These are phyloP conservation scores for Coptotermes formosanus DNA, from an alignment of 1,140 invertebrate genomes.

Conservation along the genomic window DNA sequence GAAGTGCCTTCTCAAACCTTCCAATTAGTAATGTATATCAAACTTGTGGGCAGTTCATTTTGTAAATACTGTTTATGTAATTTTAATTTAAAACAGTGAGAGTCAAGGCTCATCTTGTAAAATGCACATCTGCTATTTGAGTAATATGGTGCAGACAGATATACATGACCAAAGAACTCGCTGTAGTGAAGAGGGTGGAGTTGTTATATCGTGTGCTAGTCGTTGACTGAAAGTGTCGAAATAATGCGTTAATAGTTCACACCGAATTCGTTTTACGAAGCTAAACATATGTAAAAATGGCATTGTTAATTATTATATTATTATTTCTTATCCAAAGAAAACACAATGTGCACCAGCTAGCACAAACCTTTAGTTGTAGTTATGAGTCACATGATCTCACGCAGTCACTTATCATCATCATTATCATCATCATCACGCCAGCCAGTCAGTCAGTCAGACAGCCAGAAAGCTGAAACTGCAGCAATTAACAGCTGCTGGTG, in stretches of 20 bases:
- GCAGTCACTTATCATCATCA: background rate
- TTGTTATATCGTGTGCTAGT: conserved; percentile 27
- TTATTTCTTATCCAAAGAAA: conserved; percentile 4
- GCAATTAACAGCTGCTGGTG: background rate
- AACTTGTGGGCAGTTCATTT: conserved; percentile 10
- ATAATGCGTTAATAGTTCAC: conserved; percentile 1
- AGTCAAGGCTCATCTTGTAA: conserved; percentile 9
- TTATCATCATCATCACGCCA: background rate
- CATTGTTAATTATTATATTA: conserved; percentile 28
- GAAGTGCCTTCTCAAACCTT: conserved; percentile 34
- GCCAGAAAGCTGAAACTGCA: background rate
- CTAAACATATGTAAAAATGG: conserved; percentile 22
- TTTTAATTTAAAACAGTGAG: background rate
- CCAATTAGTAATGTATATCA: background rate
- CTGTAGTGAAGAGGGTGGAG: background rate
- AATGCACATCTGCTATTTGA: conserved; percentile 12
- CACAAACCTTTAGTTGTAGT: conserved; percentile 29
- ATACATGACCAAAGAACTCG: background rate
- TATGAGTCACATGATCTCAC: conserved; percentile 28
- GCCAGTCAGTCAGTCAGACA: background rate
- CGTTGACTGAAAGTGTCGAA: conserved; percentile 28
- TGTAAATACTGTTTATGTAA: conserved; percentile 27
- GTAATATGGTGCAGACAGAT: background rate
- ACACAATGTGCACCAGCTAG: conserved; percentile 22
- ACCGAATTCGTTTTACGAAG: conserved; percentile 23